Conservation (phyloP, 1,140 invertebrate genomes). For the honey bee (Apis mellifera) region DNA sequence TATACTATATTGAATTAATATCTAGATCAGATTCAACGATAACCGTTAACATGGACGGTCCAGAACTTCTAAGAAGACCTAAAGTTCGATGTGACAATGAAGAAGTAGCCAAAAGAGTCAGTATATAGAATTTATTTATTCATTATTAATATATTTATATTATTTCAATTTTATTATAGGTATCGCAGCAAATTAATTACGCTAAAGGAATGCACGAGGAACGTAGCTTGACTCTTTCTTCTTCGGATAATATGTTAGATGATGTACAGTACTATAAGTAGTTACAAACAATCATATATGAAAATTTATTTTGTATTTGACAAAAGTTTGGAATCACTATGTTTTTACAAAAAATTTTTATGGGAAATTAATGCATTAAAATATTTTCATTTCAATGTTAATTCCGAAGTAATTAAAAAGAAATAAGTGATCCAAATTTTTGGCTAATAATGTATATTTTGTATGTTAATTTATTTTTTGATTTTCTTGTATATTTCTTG, state of each 20-base stretch:
- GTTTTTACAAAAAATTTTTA: not conserved
- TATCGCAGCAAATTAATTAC: slow-evolving; percentile 90
- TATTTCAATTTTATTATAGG: slow-evolving; percentile 73
- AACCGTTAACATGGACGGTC: slow-evolving; percentile 75
- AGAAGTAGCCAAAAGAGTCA: slow-evolving; percentile 89
- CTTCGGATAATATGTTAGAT: slow-evolving; percentile 80
- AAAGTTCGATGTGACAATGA: slow-evolving; percentile 91
- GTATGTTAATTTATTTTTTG: slow-evolving; percentile 43
- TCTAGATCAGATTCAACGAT: slow-evolving; percentile 83
- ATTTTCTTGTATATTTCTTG: not conserved
- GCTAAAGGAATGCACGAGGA: slow-evolving; percentile 94
- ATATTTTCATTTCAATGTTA: not conserved
- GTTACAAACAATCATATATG: not conserved
- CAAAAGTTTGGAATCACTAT: not conserved
- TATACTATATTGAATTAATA: slow-evolving; percentile 90
- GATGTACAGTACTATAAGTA: slow-evolving; percentile 79
- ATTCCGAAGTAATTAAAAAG: not conserved
- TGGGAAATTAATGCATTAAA: not conserved
- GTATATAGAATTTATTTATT: slow-evolving; percentile 61
- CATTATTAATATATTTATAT: not conserved
- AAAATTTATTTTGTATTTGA: slow-evolving; percentile 15
- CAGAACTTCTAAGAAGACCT: slow-evolving; percentile 85
- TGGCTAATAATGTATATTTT: slow-evolving; percentile 7
- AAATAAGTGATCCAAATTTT: not conserved
- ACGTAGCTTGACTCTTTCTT: slow-evolving; percentile 80